Percentiles rank a stretch among this genome's conserved stretches.
Evolutionary conservation across 2,888 invertebrate species (phyloP).

Genomic region (Drosophila bunnanda): DNA sequence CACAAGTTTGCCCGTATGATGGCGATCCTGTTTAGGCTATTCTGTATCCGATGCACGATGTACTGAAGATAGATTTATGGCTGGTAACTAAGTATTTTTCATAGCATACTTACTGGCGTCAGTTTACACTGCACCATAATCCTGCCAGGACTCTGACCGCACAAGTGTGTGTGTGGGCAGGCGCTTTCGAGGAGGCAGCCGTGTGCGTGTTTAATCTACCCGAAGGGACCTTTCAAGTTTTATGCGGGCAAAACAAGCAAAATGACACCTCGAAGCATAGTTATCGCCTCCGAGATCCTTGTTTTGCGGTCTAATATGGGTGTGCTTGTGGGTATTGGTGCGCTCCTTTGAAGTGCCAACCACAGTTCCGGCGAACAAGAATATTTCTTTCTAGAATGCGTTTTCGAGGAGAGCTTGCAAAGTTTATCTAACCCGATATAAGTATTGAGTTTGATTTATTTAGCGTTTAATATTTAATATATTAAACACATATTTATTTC

Average conservation of each 20-base stretch:
- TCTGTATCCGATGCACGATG: conserved; percentile 20
- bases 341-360: conserved; percentile 47
- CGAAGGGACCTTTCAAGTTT: conserved; percentile 73
- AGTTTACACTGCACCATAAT: conserved; percentile 59
- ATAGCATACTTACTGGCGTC: conserved; percentile 58
- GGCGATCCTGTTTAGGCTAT: conserved; percentile 10
- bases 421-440: conserved; percentile 14
- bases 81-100: conserved; percentile 46
- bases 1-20: conserved; percentile 2
- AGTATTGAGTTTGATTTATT: too few species aligned
- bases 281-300: conserved; percentile 51
- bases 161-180: conserved; percentile 26
- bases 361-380: conserved; percentile 49
- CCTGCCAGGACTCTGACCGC: conserved; percentile 52
- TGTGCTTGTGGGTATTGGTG: conserved; percentile 17
- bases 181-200: too few species aligned
- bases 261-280: conserved; percentile 55
- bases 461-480: too few species aligned
- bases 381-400: conserved; percentile 56
- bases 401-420: conserved; percentile 14
- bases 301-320: conserved; percentile 31
- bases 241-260: conserved; percentile 60
- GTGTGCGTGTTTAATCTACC: conserved; percentile 79
- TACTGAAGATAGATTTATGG: conserved; percentile 35
- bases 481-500: too few species aligned